phyloP scores from a whole-genome alignment of 2,888 invertebrate species.

The Drosophila gaucha region DNA sequence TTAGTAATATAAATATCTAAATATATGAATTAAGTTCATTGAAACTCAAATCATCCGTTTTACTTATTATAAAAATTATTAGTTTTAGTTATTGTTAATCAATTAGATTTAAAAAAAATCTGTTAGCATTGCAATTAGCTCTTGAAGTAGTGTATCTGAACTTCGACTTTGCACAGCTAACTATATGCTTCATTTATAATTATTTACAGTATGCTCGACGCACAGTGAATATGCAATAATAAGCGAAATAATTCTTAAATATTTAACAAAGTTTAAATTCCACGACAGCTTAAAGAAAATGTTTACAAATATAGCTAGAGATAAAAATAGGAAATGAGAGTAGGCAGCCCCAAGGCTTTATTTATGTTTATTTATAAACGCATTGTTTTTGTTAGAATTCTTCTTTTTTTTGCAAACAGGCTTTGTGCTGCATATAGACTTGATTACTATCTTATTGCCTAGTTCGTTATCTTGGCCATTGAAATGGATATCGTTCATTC shows the following conservation, averaged over 20 bases:
- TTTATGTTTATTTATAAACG: neutral
- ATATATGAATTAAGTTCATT: no score
- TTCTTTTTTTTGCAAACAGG: neutral
- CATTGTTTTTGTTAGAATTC: neutral
- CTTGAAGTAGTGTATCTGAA: neutral
- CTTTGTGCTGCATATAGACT: neutral
- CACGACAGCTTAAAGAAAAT: slow-evolving; percentile 1
- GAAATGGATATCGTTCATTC: slow-evolving; percentile 34
- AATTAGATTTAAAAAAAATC: no score
- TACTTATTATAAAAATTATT: no score
- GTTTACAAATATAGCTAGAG: slow-evolving; percentile 13
- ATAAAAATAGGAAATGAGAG: neutral
- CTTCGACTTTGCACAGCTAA: neutral
- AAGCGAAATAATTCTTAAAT: neutral
- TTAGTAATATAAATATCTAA: no score
- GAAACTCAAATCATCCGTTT: no score
- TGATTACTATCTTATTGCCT: slow-evolving; percentile 3
- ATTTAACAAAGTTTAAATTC: neutral
- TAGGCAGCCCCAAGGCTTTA: neutral
- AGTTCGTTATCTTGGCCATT: slow-evolving; percentile 11
- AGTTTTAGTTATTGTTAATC: no score
- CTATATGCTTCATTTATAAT: neutral
- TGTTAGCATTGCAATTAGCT: neutral
- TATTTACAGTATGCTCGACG: neutral
- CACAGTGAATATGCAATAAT: slow-evolving; percentile 1